Evolutionary conservation across 2,797 vertebrate species (phyloP), one percentile per base, ranked within the genome.

Genomic region (Euphonia xanthogaster): DNA sequence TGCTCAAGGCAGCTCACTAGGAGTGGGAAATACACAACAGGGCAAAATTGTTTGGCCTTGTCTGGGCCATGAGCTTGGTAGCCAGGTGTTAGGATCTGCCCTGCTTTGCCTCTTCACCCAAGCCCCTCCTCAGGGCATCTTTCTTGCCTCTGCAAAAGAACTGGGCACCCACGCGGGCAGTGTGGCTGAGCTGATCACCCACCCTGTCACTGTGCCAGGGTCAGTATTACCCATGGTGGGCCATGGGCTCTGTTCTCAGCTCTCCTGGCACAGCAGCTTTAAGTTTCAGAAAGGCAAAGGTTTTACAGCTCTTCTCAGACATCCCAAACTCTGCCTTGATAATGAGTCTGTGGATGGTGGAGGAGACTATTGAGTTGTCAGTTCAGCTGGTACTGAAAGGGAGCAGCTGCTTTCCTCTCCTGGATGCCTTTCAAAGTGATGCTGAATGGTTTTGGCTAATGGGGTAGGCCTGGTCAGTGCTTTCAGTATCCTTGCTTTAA

Each of bases 1-100:
- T 3, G 0, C 28, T 42, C 18, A 12, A 42, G 21, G 28, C 25
- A 47, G 27, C 15, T 71, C 37, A 3, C 0, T 0, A 65, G 27
- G 21, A 58, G 25, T 14, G 14, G 58, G 21, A 78, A 51, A 47
- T n/a, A 30, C 7, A 7, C 6, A 50, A 10, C 4, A 53, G 27
- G 33, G 14, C n/a, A 81, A 71, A 86, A 22, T 16, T 0, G 0
- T 21, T 63, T 51, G 30, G 27, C 53, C 12, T 65, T 47, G 47
- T 19, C 35, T 61, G 15, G 14, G 25, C 47, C 37, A 6, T 50
- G 35, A 40, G 15, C 39, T 84, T 1, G 0, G 24, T 61, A 90
- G 17, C 28, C 42, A 23, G 40, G 30, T 75, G 39, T 66, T 40
- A 14, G 50, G 39, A 15, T 58, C 33, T 40, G 54, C 15, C 8